phyloP scores from a whole-genome alignment of 2,797 vertebrate genomes.

The Craterocephalus amniculus region DNA sequence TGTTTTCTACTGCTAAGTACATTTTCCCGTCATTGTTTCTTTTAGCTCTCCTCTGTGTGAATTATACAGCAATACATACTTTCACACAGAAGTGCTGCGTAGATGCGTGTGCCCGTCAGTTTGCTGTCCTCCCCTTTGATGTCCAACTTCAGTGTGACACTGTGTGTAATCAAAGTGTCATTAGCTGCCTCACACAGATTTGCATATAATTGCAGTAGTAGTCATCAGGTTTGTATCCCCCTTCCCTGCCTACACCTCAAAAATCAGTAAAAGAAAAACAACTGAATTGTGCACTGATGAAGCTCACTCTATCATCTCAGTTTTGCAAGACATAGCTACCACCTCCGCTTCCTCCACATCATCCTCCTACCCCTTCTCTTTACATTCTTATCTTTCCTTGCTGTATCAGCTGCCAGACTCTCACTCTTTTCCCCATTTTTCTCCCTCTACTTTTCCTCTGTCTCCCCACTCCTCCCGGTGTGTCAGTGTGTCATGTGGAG shows the following conservation, averaged over 20 bases:
- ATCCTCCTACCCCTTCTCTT: slow-evolving; percentile 11
- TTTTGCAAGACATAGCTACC: slow-evolving; percentile 17
- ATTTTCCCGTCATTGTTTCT: background rate
- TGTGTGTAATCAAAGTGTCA: slow-evolving; percentile 61
- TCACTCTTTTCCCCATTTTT: slow-evolving; percentile 9
- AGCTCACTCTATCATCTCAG: slow-evolving; percentile 34
- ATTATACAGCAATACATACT: background rate
- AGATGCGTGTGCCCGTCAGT: slow-evolving; percentile 23
- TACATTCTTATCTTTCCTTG: slow-evolving; percentile 13
- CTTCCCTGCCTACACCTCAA: slow-evolving; percentile 48
- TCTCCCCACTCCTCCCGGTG: slow-evolving; percentile 3
- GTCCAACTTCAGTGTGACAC: slow-evolving; percentile 40
- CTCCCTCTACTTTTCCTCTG: background rate
- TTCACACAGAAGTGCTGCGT: slow-evolving; percentile 20
- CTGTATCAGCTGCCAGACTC: slow-evolving; percentile 23
- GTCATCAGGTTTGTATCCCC: slow-evolving; percentile 50
- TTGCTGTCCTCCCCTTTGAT: slow-evolving; percentile 33
- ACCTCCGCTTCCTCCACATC: too few species aligned
- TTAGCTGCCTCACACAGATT: slow-evolving; percentile 46
- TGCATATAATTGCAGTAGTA: slow-evolving; percentile 56
- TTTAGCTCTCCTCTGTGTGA: background rate
- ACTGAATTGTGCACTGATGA: background rate
- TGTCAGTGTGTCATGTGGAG: slow-evolving; percentile 45
- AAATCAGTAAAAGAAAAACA: slow-evolving; percentile 47
- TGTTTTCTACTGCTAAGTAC: background rate